These are phyloP conservation scores for Diprion similis DNA, from an alignment of 1,140 invertebrate species.

Conservation along the genomic window DNA sequence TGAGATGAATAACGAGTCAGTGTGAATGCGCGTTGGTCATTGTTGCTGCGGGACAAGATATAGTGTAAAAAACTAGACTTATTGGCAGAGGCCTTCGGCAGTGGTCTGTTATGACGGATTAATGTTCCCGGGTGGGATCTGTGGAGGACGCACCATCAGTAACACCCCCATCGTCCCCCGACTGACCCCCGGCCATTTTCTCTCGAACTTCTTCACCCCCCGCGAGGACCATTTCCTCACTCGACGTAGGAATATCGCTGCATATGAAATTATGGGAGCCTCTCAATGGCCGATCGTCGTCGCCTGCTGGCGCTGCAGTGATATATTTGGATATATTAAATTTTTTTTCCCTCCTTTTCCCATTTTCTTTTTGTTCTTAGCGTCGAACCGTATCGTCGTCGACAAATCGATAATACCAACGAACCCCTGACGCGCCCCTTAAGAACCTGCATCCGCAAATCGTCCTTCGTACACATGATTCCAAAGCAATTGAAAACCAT, in stretches of 20 bases:
- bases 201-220: conserved; percentile 15
- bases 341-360: conserved; percentile 46
- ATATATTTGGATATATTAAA: conserved; percentile 64
- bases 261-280: conserved; percentile 61
- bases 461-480: no score
- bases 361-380: conserved; percentile 7
- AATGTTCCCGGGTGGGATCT: conserved; percentile 56
- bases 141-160: conserved; percentile 58
- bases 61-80: not conserved
- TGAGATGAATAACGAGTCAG: no score
- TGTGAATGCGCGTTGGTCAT: no score
- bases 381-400: no score
- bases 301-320: conserved; percentile 54
- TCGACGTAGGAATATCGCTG: conserved; percentile 48
- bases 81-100: not conserved
- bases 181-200: not conserved
- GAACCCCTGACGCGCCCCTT: no score
- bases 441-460: no score
- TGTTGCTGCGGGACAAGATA: not conserved
- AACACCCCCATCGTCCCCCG: conserved; percentile 38
- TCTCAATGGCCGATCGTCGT: conserved; percentile 60
- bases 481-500: no score
- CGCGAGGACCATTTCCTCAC: conserved; percentile 55
- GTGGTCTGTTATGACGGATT: conserved; percentile 37
- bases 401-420: no score